Base-by-base conservation (phyloP, 2,797 vertebrate genomes). In the Chanos chanos region DNA sequence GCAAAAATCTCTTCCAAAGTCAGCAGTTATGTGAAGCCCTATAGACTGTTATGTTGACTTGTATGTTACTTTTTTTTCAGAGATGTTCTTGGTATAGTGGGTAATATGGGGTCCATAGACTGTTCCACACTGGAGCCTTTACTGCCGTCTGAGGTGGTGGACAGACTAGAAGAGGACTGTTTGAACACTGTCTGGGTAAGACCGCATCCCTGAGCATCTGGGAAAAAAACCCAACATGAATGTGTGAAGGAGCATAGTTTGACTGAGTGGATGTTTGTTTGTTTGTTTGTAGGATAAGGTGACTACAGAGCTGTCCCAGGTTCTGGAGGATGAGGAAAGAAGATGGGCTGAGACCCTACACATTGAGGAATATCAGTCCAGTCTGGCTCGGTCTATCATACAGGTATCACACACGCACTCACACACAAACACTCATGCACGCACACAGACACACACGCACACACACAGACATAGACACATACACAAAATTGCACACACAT, bases 51-150 rank as follows among this genome's bases (percentile, higher is more conserved):
- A 13, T 2, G n/a, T n/a, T n/a, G n/a, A n/a, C n/a, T n/a, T n/a
- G n/a, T n/a, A n/a, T n/a, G n/a, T n/a, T n/a, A n/a, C n/a, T n/a
- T n/a, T n/a, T 71, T 43, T 40, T 15, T 5, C 75, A 98, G 95
- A 83, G 94, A 96, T 66, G 90, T 98, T 31, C 80, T 97, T 5
- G 92, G 91, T 59, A 85, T 83, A 30, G 89, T 94, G 13, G 83
- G 94, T 59, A 80, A 91, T 40, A 84, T 88, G 1, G 83, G 87
- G 7, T 70, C 91, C 28, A 89, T 94, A 64, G 90, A 88, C 22
- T 90, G 85, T 0, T 62, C 81, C 44, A 73, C 86, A 1, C 78
- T 95, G 55, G 93, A 93, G 0, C 87, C 93, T 1, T 91, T 94
- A 22, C 83, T 97, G 63, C 76, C 89, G 10, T 84, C 89, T 0